These are phyloP conservation scores for Perca fluviatilis DNA, from an alignment of 2,113 vertebrate species.

Conservation along the genomic window DNA sequence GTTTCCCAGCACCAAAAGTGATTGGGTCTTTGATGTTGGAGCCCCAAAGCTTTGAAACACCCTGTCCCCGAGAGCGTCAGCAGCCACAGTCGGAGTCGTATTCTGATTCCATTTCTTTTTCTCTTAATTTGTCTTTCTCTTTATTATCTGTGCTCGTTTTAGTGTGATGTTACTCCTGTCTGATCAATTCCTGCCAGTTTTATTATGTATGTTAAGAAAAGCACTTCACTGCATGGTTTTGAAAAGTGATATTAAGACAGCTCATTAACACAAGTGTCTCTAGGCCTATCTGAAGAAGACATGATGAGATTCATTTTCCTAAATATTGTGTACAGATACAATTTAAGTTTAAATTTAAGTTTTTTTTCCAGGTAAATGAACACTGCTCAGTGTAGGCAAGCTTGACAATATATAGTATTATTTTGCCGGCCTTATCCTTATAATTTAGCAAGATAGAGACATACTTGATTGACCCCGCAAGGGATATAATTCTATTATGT, in stretches of 20 bases:
- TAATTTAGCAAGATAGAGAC: neutral
- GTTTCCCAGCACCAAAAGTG: neutral
- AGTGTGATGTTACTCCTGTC: neutral
- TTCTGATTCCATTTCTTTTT: conserved; percentile 1
- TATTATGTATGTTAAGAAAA: neutral
- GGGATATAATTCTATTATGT: too few species aligned
- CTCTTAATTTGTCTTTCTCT: neutral
- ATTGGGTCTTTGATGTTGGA: conserved; percentile 44
- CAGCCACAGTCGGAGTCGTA: neutral
- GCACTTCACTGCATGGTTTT: neutral
- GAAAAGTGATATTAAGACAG: neutral
- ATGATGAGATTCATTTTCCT: neutral
- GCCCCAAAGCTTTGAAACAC: neutral
- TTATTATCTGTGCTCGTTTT: neutral
- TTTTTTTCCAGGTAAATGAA: conserved; percentile 3
- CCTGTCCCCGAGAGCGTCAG: neutral
- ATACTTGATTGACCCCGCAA: too few species aligned
- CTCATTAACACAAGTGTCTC: neutral
- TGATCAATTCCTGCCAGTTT: neutral
- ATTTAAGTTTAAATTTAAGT: neutral
- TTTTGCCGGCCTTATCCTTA: neutral
- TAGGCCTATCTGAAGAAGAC: neutral
- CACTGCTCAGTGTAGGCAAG: neutral
- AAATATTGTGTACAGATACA: neutral
- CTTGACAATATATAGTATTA: neutral